These are phyloP conservation scores for Periplaneta americana DNA, from an alignment of 1,140 invertebrate genomes.

Conservation along the genomic window DNA sequence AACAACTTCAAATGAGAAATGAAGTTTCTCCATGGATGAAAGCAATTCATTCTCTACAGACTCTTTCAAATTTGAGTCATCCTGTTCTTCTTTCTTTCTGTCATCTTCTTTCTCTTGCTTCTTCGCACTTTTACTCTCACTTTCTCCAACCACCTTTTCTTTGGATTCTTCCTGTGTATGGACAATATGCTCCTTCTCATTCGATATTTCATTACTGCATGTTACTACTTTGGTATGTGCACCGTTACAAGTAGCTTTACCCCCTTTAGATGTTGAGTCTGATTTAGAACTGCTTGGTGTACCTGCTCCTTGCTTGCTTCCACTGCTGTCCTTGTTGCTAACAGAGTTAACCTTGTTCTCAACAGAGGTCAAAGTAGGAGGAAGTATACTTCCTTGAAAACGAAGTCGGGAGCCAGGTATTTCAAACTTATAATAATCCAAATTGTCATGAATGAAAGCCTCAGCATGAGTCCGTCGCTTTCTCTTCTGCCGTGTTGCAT, in stretches of 20 bases:
- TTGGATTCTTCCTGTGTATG: conserved; percentile 4
- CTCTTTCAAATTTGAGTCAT: neutral
- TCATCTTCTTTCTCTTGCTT: conserved; percentile 35
- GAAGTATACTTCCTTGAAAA: conserved; percentile 35
- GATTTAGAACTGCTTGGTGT: neutral
- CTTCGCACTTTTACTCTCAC: conserved; percentile 34
- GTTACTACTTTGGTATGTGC: neutral
- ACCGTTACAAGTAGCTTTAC: neutral
- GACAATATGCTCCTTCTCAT: neutral
- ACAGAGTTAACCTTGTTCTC: conserved; percentile 3
- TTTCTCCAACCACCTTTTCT: conserved; percentile 20
- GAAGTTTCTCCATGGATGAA: neutral
- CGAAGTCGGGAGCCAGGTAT: conserved; percentile 47
- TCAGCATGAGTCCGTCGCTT: conserved; percentile 50
- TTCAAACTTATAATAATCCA: conserved; percentile 57
- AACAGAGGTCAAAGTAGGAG: conserved; percentile 22
- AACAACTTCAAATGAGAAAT: conserved; percentile 69
- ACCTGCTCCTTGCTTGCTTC: neutral
- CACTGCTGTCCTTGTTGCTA: conserved; percentile 7
- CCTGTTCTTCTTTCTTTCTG: conserved; percentile 2
- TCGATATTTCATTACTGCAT: neutral
- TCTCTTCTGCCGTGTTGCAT: conserved; percentile 31
- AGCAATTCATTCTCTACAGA: neutral
- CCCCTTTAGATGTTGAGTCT: neutral
- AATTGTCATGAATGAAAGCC: conserved; percentile 51